Conservation (phyloP, 2,113 vertebrate species). For the Mustelus asterias region DNA sequence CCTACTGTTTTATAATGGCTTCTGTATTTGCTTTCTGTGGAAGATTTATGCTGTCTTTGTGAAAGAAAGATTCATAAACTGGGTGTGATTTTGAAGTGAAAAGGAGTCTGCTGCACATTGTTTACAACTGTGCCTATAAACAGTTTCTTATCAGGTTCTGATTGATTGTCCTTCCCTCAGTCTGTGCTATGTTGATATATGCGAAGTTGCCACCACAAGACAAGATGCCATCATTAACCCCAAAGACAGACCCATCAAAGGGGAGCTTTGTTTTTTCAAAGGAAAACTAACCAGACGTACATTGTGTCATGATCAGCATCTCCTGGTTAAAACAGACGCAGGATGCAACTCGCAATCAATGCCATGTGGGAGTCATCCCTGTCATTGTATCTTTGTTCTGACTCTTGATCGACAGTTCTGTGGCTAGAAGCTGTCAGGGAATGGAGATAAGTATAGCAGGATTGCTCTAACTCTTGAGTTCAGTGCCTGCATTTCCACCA, state of each 20-base stretch:
- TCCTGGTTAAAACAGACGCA: conserved; percentile 3
- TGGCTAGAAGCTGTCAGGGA: background rate
- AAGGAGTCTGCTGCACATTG: background rate
- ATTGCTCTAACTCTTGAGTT: background rate
- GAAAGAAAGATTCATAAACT: background rate
- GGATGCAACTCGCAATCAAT: background rate
- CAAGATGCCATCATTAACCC: conserved; percentile 14
- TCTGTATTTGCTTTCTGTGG: background rate
- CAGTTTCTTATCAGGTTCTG: background rate
- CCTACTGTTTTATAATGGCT: background rate
- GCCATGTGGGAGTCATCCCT: background rate
- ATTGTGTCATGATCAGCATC: background rate
- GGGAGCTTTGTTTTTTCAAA: background rate
- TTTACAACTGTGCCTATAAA: background rate
- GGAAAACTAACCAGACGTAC: background rate
- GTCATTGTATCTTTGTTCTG: background rate
- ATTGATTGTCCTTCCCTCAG: background rate
- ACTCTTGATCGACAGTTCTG: background rate
- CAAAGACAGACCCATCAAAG: background rate
- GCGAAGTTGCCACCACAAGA: background rate
- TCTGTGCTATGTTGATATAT: conserved; percentile 9
- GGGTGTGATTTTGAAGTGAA: background rate
- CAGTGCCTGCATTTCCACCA: background rate
- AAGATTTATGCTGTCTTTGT: background rate
- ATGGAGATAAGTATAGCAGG: background rate